Evolutionary conservation across 2,113 vertebrate species (phyloP).

Genomic region (Gracilinanus agilis): DNA sequence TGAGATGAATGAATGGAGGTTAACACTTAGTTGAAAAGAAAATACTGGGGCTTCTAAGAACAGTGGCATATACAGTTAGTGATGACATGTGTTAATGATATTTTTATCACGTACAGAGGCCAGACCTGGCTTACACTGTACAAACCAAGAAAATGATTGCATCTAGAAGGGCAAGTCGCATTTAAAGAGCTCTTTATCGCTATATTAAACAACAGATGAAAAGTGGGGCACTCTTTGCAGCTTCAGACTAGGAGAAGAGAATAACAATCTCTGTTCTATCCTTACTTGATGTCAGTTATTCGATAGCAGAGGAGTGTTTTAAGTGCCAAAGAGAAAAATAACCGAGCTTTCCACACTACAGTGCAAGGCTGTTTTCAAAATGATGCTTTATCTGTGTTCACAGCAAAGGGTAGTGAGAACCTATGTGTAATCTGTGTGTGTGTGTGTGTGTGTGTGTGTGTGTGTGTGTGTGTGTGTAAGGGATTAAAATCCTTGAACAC

Average conservation of each 20-base stretch:
- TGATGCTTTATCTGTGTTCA: background rate
- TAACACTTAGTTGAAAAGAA: slow-evolving; percentile 4
- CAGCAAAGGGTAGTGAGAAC: background rate
- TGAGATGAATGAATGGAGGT: background rate
- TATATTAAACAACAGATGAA: background rate
- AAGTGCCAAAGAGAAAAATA: background rate
- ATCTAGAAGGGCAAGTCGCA: background rate
- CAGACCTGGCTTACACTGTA: background rate
- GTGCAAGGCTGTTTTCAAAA: background rate
- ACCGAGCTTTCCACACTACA: background rate
- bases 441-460: background rate
- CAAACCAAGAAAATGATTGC: slow-evolving; percentile 10
- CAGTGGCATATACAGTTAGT: background rate
- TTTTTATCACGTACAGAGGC: slow-evolving; percentile 29
- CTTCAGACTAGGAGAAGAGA: background rate
- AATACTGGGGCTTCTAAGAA: background rate
- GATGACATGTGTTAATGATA: background rate
- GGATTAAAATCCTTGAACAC: background rate
- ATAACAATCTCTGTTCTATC: background rate
- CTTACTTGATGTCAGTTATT: background rate
- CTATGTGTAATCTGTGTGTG: background rate
- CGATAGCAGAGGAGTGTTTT: background rate
- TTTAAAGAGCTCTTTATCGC: background rate
- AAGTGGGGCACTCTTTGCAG: background rate
- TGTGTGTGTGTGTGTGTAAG: background rate